Evolutionary conservation across 2,888 invertebrate genomes (phyloP).

Genomic region (Aphidius colemani): DNA sequence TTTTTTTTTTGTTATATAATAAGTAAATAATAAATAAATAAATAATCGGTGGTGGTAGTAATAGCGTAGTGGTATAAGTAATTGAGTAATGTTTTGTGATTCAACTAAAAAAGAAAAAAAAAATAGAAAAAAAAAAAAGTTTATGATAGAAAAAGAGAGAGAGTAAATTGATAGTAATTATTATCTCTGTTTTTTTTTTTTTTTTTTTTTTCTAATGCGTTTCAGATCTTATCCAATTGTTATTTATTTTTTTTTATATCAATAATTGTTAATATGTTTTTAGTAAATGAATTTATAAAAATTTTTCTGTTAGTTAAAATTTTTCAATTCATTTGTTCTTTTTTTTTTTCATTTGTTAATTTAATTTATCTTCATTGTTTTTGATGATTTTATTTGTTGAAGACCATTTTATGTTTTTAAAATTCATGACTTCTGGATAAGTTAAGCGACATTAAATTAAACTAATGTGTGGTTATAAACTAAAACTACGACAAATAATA

Average conservation of each 20-base stretch:
- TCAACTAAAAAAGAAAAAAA: slow-evolving; percentile 6
- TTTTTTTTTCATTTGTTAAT: background rate
- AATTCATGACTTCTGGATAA: background rate
- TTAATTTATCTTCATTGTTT: slow-evolving; percentile 10
- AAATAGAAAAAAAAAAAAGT: slow-evolving; percentile 16
- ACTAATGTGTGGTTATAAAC: slow-evolving; percentile 32
- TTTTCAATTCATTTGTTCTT: slow-evolving; percentile 4
- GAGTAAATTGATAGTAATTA: slow-evolving; percentile 23
- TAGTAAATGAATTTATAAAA: background rate
- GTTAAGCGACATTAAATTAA: background rate
- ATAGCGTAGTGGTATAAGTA: slow-evolving; percentile 34
- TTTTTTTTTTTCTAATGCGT: slow-evolving; percentile 23
- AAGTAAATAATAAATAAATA: slow-evolving; percentile 59
- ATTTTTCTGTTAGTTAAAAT: slow-evolving; percentile 15
- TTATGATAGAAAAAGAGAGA: slow-evolving; percentile 14
- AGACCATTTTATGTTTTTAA: slow-evolving; percentile 5
- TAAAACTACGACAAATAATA: slow-evolving; percentile 44
- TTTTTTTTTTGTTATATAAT: slow-evolving; percentile 56
- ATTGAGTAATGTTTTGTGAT: background rate
- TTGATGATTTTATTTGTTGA: slow-evolving; percentile 5
- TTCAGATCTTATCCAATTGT: slow-evolving; percentile 10
- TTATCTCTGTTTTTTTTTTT: slow-evolving; percentile 20
- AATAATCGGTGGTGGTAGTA: slow-evolving; percentile 52
- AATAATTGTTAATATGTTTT: background rate
- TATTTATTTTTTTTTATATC: slow-evolving; percentile 20